Evolutionary conservation across 2,797 vertebrate genomes (phyloP).

Genomic region (Tadarida brasiliensis): DNA sequence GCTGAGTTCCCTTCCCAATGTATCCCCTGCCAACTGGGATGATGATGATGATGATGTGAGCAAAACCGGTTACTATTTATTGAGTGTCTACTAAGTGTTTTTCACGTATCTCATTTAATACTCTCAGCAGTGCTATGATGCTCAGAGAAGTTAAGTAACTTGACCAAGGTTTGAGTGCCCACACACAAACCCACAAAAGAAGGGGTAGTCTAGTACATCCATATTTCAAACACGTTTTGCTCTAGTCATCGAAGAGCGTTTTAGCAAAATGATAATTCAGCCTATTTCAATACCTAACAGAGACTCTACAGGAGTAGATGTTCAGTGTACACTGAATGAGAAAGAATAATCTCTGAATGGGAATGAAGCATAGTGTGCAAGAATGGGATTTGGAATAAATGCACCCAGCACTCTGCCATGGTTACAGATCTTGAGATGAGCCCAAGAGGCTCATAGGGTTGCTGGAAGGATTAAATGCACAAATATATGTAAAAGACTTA

Average conservation of each 20-base stretch:
- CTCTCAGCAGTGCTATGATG: neutral
- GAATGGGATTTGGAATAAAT: neutral
- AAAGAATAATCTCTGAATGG: neutral
- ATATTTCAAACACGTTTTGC: slow-evolving; percentile 1
- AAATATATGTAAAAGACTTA: neutral
- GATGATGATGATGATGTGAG: neutral
- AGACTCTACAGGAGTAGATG: neutral
- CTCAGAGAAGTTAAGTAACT: neutral
- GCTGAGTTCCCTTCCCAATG: neutral
- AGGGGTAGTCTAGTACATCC: neutral
- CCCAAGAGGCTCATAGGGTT: neutral
- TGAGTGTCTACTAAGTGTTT: neutral
- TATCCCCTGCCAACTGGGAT: neutral
- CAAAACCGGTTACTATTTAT: neutral
- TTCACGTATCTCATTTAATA: neutral
- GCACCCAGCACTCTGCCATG: neutral
- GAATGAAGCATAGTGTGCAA: neutral
- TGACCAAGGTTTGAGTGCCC: neutral
- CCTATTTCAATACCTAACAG: neutral
- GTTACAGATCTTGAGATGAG: neutral
- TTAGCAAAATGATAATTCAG: neutral
- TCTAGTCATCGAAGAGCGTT: neutral
- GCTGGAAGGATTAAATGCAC: neutral
- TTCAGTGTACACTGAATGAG: neutral
- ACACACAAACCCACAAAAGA: neutral